These are phyloP conservation scores for Mesaphorura yosii DNA, from an alignment of 1,140 invertebrate species.

Conservation along the genomic window DNA sequence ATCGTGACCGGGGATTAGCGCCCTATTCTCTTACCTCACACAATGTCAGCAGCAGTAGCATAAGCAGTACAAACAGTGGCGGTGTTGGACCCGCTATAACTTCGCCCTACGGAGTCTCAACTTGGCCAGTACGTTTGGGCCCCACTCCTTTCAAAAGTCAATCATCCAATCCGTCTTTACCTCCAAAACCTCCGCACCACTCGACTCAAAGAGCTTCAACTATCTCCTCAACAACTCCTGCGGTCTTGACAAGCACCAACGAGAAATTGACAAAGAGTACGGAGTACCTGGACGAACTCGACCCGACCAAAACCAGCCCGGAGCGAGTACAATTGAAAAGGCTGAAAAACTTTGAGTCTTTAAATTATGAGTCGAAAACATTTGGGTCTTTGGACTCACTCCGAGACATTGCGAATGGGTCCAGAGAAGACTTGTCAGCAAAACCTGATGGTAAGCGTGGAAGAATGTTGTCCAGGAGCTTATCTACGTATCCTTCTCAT, in stretches of 20 bases:
- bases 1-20: conserved; percentile 14
- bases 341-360: conserved; percentile 39
- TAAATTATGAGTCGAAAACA: conserved; percentile 14
- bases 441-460: conserved; percentile 22
- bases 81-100: conserved; percentile 5
- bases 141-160: conserved; percentile 27
- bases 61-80: conserved; percentile 23
- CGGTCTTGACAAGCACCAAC: background rate
- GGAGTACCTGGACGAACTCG: background rate
- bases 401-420: conserved; percentile 38
- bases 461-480: background rate
- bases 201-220: no score
- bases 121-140: conserved; percentile 24
- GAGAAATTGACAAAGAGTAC: background rate
- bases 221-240: background rate
- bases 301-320: no score
- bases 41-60: conserved; percentile 24
- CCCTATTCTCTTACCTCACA: conserved; percentile 6
- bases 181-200: conserved; percentile 27
- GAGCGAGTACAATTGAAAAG: conserved; percentile 37
- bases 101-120: conserved; percentile 16
- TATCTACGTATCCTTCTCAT: background rate
- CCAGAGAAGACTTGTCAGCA: conserved; percentile 25
- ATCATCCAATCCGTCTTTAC: conserved; percentile 25
- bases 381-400: conserved; percentile 50